Evolutionary conservation across 2,797 vertebrate species (phyloP), one percentile per base, ranked within the genome.

Genomic region (Streptopelia turtur): DNA sequence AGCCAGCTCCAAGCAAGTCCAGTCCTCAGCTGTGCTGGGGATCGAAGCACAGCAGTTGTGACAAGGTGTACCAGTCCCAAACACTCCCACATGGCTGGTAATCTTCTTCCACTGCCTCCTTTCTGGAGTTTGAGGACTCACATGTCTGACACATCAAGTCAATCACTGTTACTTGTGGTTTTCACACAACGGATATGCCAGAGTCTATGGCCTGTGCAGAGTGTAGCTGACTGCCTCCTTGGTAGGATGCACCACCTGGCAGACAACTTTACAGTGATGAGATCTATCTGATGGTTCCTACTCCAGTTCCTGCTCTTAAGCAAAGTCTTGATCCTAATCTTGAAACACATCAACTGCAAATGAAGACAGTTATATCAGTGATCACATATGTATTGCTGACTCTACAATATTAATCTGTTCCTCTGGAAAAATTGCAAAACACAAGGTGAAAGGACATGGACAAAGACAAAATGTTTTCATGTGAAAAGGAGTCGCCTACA

Each of bases 1-100:
- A 0, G 0, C 4, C 1, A 0, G 10, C 20, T 79, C 28, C 43
- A 69, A 59, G 13, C 27, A 52, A 45, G 25, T 33, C 41, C 20
- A 4, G 16, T 49, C 63, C 47, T 35, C 50, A 69, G 66, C 20
- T 57, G 47, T 14, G 33, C 41, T 76, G 68, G 15, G 28, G 25
- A 69, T 45, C 27, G 25, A 64, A 89, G 31, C 25, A 41, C 47
- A 80, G 21, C 7, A 50, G 12, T 1, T 72, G 12, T 59, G 52
- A 74, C 47, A 27, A 43, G 12, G 31, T 11, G 5, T 45, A 37
- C 53, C 2, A 1, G 28, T 66, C 31, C 11, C 35, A 53, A 59
- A 52, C 28, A 22, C 14, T 69, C 23, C 47, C 68, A 55, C 16
- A 6, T 7, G 7, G 27, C 37, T 31, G 82, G 27, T 17, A 64